Base-by-base conservation (phyloP, 2,888 invertebrate species). In the Stomorhina lunata region DNA sequence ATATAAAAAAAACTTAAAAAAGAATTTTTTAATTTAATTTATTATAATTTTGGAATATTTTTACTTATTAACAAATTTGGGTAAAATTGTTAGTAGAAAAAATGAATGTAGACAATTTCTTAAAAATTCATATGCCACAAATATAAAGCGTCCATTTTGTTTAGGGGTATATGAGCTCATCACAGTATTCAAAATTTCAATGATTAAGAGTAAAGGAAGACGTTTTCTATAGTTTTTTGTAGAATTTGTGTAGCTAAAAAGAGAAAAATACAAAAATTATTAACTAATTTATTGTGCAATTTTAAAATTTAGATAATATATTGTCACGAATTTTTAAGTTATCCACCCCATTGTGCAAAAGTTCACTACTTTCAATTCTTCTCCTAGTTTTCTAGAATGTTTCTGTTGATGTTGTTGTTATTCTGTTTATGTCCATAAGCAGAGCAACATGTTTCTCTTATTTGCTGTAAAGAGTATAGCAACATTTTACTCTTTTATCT, bases 61-160 rank as follows among this genome's bases (percentile, higher is more conserved):
- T 79, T 72, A 66, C 34, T 63, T 55, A 9, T 1, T 45, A 61
- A 32, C 45, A 45, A 82, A 43, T 50, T 81, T 85, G 10, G 87
- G 85, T 2, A 87, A 32, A 68, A 87, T 37, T 22, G 84, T 87
- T 0, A 90, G 69, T 4, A 90, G 84, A 4, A 80, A 45, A 66
- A 88, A 78, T 0, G 88, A 84, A 81, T 89, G 88, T 2, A 87
- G 6, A 0, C 85, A 80, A 68, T 88, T 90, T 10, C 90, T 85
- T 0, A 80, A 50, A 25, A 88, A 88, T 66, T 90, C 89, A 53
- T 87, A 90, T 40, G 85, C 85, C 20, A 90, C 82, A 80, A 90
- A 89, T 2, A 80, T 61, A 72, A 89, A 86, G 1, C 90, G 87
- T n/a, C 90, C 90, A 53, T 86, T 75, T 22, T 87, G 86, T 76